Evolutionary conservation across 2,888 invertebrate genomes (phyloP).

Genomic region (Tachina fera): DNA sequence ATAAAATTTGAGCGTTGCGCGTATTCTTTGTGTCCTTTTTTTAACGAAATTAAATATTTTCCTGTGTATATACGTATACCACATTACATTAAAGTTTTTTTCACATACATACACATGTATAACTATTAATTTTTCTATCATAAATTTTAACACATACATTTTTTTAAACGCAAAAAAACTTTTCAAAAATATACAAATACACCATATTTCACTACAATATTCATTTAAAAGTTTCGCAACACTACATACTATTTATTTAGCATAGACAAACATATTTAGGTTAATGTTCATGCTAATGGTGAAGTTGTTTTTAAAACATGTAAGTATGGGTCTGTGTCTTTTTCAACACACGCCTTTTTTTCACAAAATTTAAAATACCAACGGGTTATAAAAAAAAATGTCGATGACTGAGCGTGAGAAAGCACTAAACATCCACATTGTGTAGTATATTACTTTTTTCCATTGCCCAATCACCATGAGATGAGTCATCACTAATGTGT

Average conservation of each 20-base stretch:
- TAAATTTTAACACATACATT: neutral
- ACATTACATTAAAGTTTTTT: no score
- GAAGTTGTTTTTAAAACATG: constrained; percentile 25
- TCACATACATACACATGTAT: no score
- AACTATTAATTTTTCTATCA: neutral
- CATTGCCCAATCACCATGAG: constrained; percentile 58
- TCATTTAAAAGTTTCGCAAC: constrained; percentile 60
- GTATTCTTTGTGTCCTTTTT: no score
- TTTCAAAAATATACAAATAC: constrained; percentile 38
- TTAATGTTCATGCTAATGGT: constrained; percentile 22
- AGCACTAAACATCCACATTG: constrained; percentile 60
- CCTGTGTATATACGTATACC: no score
- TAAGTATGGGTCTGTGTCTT: neutral
- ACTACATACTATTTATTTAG: constrained; percentile 52
- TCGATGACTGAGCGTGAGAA: constrained; percentile 51
- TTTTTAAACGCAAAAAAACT: constrained; percentile 18
- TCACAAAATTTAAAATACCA: constrained; percentile 30
- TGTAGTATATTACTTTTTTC: constrained; percentile 47
- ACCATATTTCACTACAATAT: constrained; percentile 34
- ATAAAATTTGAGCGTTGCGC: no score
- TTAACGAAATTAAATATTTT: no score
- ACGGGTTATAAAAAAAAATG: constrained; percentile 32
- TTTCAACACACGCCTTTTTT: neutral
- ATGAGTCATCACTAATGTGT: constrained; percentile 52
- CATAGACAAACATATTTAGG: constrained; percentile 29